Base-by-base conservation (phyloP, 2,888 invertebrate genomes). In the Aspidiotus rigidus region DNA sequence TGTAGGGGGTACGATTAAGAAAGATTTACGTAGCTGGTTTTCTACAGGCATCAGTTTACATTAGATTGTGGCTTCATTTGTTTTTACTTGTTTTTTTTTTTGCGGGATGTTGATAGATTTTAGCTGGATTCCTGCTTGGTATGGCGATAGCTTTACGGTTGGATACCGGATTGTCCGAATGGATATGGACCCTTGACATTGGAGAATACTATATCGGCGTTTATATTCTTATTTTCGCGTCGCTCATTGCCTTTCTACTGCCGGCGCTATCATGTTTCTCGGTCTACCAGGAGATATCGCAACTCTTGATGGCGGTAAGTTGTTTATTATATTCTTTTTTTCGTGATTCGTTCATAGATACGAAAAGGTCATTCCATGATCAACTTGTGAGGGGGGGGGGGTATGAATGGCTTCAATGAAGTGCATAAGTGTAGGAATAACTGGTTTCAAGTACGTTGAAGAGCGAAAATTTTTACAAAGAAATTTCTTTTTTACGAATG, bases 261-360 rank as follows among this genome's bases (percentile, higher is more conserved):
- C 84, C 89, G 0, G 88, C 93, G 78, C 78, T 91, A 62, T 92
- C 93, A 44, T 93, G 93, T 75, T 84, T 88, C 1, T 87, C 89
- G n/a, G 87, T 90, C 0, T 80, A 91, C 8, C 86, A 88, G 82
- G 90, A 91, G 77, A 87, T 86, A 74, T 80, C 83, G 0, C 69
- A 83, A 67, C 83, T 88, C 2, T 80, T 93, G 5, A 82, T 84
- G 69, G 80, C 83, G 70, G 93, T 93, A 81, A 85, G 87, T 82
- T 73, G 41, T 49, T 67, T 71, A 49, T 49, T 6, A 49, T 49
- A 1, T 28, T 28, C 28, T 28, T 28, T 28, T 28, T 28, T 28
- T 28, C 5, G 28, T 28, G 28, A 28, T 28, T 28, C 5, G 28
- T 28, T 28, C 28, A 5, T 28, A 28, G 5, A 28, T n/a, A n/a